Conservation (phyloP, 2,113 vertebrate species). For the Oceanites oceanicus region DNA sequence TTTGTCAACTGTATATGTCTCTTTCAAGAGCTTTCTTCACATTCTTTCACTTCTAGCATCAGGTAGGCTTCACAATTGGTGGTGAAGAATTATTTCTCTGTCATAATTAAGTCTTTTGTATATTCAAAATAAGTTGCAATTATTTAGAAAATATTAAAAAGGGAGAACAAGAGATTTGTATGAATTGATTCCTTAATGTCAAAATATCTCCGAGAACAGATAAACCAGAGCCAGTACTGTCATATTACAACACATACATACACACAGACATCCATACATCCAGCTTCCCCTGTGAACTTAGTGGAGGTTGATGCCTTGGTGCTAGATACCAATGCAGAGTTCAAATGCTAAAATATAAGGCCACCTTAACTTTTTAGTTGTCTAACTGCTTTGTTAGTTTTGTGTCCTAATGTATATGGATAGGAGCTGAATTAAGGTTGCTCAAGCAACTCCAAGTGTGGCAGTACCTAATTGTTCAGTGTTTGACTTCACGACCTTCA, state of each 20-base stretch:
- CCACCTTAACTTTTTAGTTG: not conserved
- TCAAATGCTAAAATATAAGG: not conserved
- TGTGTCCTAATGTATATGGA: not conserved
- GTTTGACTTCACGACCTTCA: not conserved
- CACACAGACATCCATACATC: not conserved
- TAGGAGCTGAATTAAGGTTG: not conserved
- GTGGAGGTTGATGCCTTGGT: not conserved
- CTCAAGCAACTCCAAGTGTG: not conserved
- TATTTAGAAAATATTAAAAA: not conserved
- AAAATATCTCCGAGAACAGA: not conserved
- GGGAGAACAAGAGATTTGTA: not conserved
- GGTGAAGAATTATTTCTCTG: not conserved
- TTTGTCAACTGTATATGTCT: not conserved
- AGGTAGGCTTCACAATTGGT: not conserved
- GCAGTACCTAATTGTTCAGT: not conserved
- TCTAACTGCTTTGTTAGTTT: not conserved
- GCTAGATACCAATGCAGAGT: not conserved
- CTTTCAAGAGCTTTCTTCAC: not conserved
- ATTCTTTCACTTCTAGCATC: not conserved
- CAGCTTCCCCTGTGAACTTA: not conserved
- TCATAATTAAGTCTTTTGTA: not conserved
- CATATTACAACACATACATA: fast-evolving
- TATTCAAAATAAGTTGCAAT: not conserved
- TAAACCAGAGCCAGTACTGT: not conserved
- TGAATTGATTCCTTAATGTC: not conserved